Percentiles rank a stretch among this genome's conserved stretches.
These are phyloP conservation scores for Tadarida brasiliensis DNA, from an alignment of 2,797 vertebrate genomes.

Conservation along the genomic window DNA sequence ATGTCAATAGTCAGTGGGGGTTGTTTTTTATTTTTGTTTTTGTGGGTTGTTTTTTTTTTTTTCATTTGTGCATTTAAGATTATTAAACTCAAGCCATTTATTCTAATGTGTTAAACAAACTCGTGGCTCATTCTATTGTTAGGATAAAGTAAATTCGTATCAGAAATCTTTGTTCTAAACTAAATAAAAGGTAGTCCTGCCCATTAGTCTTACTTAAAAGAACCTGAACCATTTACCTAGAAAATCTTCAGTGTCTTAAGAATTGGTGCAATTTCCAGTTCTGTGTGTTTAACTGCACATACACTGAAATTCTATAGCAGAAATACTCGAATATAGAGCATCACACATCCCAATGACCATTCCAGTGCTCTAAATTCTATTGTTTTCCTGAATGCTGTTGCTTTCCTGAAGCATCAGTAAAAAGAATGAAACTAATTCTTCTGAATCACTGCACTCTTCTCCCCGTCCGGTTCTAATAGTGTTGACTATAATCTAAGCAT, in stretches of 20 bases:
- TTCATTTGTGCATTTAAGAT: constrained; percentile 65
- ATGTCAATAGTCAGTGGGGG: constrained; percentile 66
- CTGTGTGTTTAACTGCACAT: constrained; percentile 27
- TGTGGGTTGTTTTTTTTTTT: neutral
- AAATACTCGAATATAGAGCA: neutral
- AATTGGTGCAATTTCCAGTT: neutral
- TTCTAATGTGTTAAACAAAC: constrained; percentile 72
- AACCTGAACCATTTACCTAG: constrained; percentile 24
- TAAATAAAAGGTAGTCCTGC: neutral
- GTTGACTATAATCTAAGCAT: constrained; percentile 74
- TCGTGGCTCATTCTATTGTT: constrained; percentile 35
- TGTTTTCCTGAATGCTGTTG: constrained; percentile 53
- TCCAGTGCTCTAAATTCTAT: neutral
- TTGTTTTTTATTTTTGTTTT: neutral
- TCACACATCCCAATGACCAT: neutral
- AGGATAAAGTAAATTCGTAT: constrained; percentile 71
- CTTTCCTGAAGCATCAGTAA: constrained; percentile 68
- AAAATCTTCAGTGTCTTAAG: neutral
- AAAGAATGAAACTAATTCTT: constrained; percentile 75
- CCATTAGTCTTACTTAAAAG: constrained; percentile 45
- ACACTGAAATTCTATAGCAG: neutral
- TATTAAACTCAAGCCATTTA: constrained; percentile 54
- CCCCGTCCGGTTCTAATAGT: constrained; percentile 57
- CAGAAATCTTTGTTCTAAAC: constrained; percentile 72
- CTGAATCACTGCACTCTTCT: constrained; percentile 56